phyloP scores from a whole-genome alignment of 2,888 invertebrate species.

The Raillietiella orientalis region DNA sequence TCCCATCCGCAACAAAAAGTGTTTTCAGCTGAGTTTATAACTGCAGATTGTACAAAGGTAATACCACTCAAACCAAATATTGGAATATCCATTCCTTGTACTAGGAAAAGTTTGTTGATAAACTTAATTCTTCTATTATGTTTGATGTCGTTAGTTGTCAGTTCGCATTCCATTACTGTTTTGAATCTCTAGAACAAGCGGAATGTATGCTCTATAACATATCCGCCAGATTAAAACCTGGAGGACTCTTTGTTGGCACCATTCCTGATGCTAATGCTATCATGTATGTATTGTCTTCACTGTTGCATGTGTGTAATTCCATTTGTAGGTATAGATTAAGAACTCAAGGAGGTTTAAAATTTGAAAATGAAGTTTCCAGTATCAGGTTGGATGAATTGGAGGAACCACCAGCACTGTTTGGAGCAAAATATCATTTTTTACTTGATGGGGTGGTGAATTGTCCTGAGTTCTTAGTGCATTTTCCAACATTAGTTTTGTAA shows the following conservation, averaged over 20 bases:
- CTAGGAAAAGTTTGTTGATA: constrained; percentile 27
- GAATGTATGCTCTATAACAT: constrained; percentile 74
- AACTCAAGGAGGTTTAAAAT: constrained; percentile 8
- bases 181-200: constrained; percentile 59
- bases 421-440: constrained; percentile 79
- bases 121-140: constrained; percentile 21
- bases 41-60: constrained; percentile 62
- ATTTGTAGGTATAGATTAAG: constrained; percentile 7
- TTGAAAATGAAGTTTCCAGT: constrained; percentile 18
- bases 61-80: constrained; percentile 2
- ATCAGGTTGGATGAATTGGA: constrained; percentile 13
- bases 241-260: constrained; percentile 87
- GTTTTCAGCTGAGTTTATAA: constrained; percentile 62
- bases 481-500: constrained; percentile 40
- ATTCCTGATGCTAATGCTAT: constrained; percentile 80
- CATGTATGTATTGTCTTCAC: constrained; percentile 19
- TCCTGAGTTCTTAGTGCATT: constrained; percentile 89
- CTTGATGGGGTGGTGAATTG: constrained; percentile 90
- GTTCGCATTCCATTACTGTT: constrained; percentile 92
- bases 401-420: constrained; percentile 37
- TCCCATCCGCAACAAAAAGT: constrained; percentile 13
- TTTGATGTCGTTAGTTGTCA: constrained; percentile 85
- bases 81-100: constrained; percentile 1
- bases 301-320: not conserved
- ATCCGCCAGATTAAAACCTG: constrained; percentile 52